Evolutionary conservation across 2,888 invertebrate genomes (phyloP), one percentile per base, ranked within the genome.

Genomic region (Acleris literana): DNA sequence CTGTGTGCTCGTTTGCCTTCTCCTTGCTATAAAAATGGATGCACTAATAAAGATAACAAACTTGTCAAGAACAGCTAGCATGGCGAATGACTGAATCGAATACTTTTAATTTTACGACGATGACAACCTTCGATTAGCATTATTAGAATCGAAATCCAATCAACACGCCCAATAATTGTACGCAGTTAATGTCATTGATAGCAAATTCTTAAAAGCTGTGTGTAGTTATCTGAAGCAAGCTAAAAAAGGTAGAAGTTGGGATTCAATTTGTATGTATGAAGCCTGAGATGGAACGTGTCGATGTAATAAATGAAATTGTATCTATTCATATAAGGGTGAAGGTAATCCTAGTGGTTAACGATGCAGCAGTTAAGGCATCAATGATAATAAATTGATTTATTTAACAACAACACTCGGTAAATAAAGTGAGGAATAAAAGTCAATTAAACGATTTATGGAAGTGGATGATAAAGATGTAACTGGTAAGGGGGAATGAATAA

Each of bases 381-480:
- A 39, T 39, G 39, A 39, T 39, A 46, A 63, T 63, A 63, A 63
- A 63, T 63, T 57, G 51, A 57, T 59, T 58, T 25, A 33, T 64
- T 53, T 53, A 59, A 59, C 64, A 53, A 48, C 53, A 58, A 13
- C 44, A 7, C 64, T n/a, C 48, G n/a, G 56, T 56, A n/a, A 51
- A 39, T 11, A 55, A 44, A 46, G 20, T 29, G 49, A 44, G 51
- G 60, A 60, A 60, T 51, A 60, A 60, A 55, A 60, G 60, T 29
- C 60, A 52, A 61, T 66, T 56, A 51, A 60, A 66, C 61, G 49
- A 51, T 56, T 65, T 61, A 57, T 56, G 52, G 46, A 52, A 48
- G 33, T 46, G 54, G 29, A 51, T 61, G 51, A 48, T 49, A 44
- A 29, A 53, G 48, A 18, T 52, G 56, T 61, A 44, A 64, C 48